Evolutionary conservation across 2,888 invertebrate species (phyloP).

Genomic region (Bombylius discolor): DNA sequence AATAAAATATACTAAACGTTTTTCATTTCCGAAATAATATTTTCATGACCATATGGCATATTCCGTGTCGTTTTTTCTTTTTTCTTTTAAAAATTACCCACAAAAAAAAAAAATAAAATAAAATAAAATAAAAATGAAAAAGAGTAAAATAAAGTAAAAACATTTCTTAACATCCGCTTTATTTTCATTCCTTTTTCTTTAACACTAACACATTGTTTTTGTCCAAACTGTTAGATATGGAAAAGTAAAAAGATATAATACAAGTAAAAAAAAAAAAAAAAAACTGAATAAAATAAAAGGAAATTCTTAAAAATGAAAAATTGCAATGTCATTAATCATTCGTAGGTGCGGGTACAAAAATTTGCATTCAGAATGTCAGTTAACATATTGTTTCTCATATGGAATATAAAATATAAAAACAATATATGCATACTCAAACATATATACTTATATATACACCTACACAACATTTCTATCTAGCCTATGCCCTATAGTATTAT

Average conservation of each 20-base stretch:
- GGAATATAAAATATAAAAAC: too few relatives aligned
- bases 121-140: too few relatives aligned
- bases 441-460: too few relatives aligned
- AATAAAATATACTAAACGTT: not conserved
- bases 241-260: not conserved
- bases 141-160: too few relatives aligned
- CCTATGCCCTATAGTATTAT: not conserved
- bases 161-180: not conserved
- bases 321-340: slow-evolving; percentile 5
- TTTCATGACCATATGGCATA: not conserved
- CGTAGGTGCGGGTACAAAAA: not conserved
- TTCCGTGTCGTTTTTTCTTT: too few relatives aligned
- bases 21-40: not conserved
- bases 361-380: not conserved
- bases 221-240: too few relatives aligned
- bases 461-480: too few relatives aligned
- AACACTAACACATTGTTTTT: not conserved
- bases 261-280: not conserved
- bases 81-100: too few relatives aligned
- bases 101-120: too few relatives aligned
- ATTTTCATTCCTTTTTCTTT: not conserved
- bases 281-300: not conserved
- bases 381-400: not conserved
- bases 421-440: too few relatives aligned
- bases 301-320: slow-evolving; percentile 1